Evolutionary conservation across 2,113 vertebrate genomes (phyloP).

Genomic region (Zootoca vivipara): DNA sequence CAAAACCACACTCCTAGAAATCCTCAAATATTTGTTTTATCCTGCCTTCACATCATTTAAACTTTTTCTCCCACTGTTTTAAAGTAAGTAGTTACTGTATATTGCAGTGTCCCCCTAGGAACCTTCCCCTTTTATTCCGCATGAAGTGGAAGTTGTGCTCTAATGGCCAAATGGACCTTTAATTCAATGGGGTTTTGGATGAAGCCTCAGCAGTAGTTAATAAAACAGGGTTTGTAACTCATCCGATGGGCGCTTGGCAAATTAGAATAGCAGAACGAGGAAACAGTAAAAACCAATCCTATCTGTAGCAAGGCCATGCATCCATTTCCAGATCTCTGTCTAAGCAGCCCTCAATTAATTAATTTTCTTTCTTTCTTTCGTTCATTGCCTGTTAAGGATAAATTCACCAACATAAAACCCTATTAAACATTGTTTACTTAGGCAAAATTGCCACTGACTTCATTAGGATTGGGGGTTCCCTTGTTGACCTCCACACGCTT

Average conservation of each 20-base stretch:
- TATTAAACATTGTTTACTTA: constrained; percentile 43
- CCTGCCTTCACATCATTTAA: constrained; percentile 16
- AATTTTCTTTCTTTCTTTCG: constrained; percentile 15
- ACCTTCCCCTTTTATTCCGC: constrained; percentile 26
- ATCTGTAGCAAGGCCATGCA: constrained; percentile 54
- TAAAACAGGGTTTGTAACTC: constrained; percentile 45
- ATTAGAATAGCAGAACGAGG: constrained; percentile 43
- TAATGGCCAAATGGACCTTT: neutral
- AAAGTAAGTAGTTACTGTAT: constrained; percentile 4
- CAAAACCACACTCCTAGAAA: neutral
- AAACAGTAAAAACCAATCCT: constrained; percentile 59
- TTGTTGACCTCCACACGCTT: constrained; percentile 60
- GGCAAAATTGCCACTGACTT: constrained; percentile 61
- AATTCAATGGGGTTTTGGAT: constrained; percentile 61
- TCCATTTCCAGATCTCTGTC: neutral
- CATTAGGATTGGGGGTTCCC: constrained; percentile 56
- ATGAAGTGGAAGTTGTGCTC: neutral
- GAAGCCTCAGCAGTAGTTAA: constrained; percentile 48
- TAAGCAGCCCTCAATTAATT: constrained; percentile 54
- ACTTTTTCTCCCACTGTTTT: constrained; percentile 36
- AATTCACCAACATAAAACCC: constrained; percentile 48
- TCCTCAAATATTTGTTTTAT: neutral
- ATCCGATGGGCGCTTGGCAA: constrained; percentile 55
- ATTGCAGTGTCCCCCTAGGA: constrained; percentile 23
- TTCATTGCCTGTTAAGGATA: constrained; percentile 62